A percentile compares a stretch with the other conserved stretches of the same genome.
Evolutionary conservation across 2,888 invertebrate species (phyloP).

Genomic region (Synanthedon formicaeformis): DNA sequence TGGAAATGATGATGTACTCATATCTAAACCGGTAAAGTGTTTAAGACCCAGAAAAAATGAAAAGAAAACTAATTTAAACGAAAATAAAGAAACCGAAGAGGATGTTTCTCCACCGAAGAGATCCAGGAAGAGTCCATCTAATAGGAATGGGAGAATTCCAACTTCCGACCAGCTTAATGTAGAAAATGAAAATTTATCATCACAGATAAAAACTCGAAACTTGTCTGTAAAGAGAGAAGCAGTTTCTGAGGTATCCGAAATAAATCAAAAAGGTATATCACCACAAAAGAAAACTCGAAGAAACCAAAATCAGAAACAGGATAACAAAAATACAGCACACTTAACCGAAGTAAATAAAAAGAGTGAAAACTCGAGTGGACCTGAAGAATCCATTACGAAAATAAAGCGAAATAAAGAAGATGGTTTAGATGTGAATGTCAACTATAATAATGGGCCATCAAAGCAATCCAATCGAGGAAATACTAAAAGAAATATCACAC

Average conservation of each 20-base stretch:
- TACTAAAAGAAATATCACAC: too few species aligned
- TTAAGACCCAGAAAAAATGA: too few species aligned
- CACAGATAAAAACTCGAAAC: neutral
- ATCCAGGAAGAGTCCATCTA: neutral
- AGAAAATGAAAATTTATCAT: neutral
- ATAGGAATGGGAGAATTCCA: too few species aligned
- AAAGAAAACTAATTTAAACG: neutral
- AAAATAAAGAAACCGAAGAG: constrained; percentile 12
- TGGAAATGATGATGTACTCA: constrained; percentile 37
- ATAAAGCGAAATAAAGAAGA: too few species aligned
- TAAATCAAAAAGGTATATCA: constrained; percentile 1
- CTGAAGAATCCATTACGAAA: too few species aligned
- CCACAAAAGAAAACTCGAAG: constrained; percentile 3
- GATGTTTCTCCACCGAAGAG: constrained; percentile 47
- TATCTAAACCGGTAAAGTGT: constrained; percentile 16
- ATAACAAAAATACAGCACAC: too few species aligned
- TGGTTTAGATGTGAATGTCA: too few species aligned
- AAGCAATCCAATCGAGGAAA: too few species aligned
- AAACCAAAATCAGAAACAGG: neutral
- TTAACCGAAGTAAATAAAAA: too few species aligned
- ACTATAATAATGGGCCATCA: too few species aligned
- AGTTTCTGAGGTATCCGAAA: neutral
- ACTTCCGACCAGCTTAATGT: too few species aligned
- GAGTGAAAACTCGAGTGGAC: too few species aligned
- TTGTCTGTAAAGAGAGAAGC: neutral